phyloP scores from a whole-genome alignment of 1,140 invertebrate genomes.

The Diorhabda elongata region DNA sequence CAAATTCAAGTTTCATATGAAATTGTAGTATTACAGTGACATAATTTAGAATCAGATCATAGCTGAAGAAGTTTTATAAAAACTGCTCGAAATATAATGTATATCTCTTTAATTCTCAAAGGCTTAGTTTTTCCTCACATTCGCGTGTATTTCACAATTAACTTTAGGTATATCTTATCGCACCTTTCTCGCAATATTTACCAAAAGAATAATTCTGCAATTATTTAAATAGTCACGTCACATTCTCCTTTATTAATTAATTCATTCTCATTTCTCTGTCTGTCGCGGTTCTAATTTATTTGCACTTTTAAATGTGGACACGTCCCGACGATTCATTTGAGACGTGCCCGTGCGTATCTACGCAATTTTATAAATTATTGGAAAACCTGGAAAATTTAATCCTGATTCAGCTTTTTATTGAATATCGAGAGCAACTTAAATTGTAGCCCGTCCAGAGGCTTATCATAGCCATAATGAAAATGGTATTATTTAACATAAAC shows the following conservation, averaged over 20 bases:
- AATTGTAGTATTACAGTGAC: too few species aligned
- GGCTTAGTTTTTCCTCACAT: not conserved
- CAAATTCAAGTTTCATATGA: too few species aligned
- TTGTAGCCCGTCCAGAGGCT: not conserved
- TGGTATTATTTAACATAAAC: too few species aligned
- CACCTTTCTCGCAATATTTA: slow-evolving; percentile 1
- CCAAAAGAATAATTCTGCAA: slow-evolving; percentile 16
- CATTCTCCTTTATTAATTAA: slow-evolving; percentile 16
- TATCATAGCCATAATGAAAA: too few species aligned
- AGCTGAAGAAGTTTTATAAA: too few species aligned
- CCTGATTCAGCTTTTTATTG: not conserved
- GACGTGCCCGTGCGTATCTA: slow-evolving; percentile 22
- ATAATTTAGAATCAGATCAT: too few species aligned
- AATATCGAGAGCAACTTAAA: slow-evolving; percentile 5
- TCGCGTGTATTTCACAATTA: not conserved
- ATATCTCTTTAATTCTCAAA: too few species aligned
- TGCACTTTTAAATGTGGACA: slow-evolving; percentile 23
- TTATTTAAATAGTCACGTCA: slow-evolving; percentile 18
- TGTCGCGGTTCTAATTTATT: slow-evolving; percentile 19
- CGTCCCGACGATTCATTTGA: slow-evolving; percentile 15
- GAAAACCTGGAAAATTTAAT: slow-evolving; percentile 15
- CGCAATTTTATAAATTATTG: slow-evolving; percentile 24
- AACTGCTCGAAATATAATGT: too few species aligned
- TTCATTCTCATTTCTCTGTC: slow-evolving; percentile 21
- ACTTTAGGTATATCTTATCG: slow-evolving; percentile 2